Base-by-base conservation (phyloP, 2,888 invertebrate genomes). In the Drosophila mimica region DNA sequence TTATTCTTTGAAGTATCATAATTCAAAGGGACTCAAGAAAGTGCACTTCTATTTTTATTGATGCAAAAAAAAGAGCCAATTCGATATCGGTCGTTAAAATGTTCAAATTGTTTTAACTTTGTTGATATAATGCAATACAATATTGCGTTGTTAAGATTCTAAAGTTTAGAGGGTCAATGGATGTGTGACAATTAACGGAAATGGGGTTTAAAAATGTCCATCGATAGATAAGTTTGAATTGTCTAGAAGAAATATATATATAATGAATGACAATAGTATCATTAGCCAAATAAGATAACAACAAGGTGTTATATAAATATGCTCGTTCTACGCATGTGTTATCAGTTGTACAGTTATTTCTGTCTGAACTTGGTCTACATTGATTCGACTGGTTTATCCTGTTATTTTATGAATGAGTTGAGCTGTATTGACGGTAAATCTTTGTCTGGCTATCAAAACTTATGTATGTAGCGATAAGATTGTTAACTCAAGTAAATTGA, bases 391-490 rank as follows among this genome's bases (percentile, higher is more conserved):
- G 15, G 3, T 6, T 54, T 34, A 30, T 15, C 15, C 5, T 11
- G 8, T 4, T 31, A 25, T 53, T 66, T 65, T 31, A 53, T 65
- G 66, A 67, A 67, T 67, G 66, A 33, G n/a, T 38, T 60, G 8
- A 34, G 33, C 20, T 17, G 11, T 5, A 17, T 13, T 28, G n/a
- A 11, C 8, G 9, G 6, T 43, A 40, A 31, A 48, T 38, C 15
- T 3, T 13, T 11, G 20, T 4, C 33, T 33, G 3, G n/a, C 2
- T 40, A 49, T 68, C 48, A 36, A 17, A 40, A 33, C 40, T 25
- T 9, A 34, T 11, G 28, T 13, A 20, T 40, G 20, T 30, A 17
- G 4, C 25, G 70, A 70, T 69, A 69, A 70, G 70, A 54, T 70
- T 25, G 11, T 38, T 15, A 34, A 34, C 25, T 70, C 30, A 31